Evolutionary conservation across 2,888 invertebrate genomes (phyloP).

Genomic region (Leptarthrus brevirostris): DNA sequence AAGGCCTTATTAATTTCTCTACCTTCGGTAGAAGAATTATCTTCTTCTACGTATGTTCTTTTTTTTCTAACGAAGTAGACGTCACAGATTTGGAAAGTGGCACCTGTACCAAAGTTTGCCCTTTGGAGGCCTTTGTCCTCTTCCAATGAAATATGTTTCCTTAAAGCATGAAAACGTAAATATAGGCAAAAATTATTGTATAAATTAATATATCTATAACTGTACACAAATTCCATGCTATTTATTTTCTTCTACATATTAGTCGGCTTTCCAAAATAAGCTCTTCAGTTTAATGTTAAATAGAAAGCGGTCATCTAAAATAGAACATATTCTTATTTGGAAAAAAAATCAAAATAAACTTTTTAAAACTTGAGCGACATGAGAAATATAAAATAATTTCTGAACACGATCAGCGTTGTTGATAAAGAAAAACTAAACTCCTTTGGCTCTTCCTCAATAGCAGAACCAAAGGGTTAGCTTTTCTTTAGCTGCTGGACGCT

Average conservation of each 20-base stretch:
- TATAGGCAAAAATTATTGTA: too few relatives aligned
- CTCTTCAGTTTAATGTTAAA: neutral
- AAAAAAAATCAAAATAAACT: too few relatives aligned
- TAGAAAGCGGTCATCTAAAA: neutral
- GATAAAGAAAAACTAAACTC: too few relatives aligned
- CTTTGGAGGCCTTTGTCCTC: neutral
- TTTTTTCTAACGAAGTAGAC: neutral
- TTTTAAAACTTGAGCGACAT: too few relatives aligned
- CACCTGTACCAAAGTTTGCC: conserved; percentile 11
- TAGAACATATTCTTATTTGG: too few relatives aligned
- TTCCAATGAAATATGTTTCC: conserved; percentile 6
- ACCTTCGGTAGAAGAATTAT: neutral
- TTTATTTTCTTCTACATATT: neutral
- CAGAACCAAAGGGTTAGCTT: too few relatives aligned
- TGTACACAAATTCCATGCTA: too few relatives aligned
- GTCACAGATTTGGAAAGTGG: neutral
- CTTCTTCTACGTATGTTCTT: neutral
- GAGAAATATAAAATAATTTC: too few relatives aligned
- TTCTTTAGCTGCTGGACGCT: too few relatives aligned
- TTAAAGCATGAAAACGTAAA: neutral
- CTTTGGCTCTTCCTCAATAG: too few relatives aligned
- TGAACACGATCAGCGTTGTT: too few relatives aligned
- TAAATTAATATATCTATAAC: conserved; percentile 34
- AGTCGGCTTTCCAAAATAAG: neutral
- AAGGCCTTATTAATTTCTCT: too few relatives aligned